phyloP scores from a whole-genome alignment of 2,888 invertebrate species.

The Drosophila cognata region DNA sequence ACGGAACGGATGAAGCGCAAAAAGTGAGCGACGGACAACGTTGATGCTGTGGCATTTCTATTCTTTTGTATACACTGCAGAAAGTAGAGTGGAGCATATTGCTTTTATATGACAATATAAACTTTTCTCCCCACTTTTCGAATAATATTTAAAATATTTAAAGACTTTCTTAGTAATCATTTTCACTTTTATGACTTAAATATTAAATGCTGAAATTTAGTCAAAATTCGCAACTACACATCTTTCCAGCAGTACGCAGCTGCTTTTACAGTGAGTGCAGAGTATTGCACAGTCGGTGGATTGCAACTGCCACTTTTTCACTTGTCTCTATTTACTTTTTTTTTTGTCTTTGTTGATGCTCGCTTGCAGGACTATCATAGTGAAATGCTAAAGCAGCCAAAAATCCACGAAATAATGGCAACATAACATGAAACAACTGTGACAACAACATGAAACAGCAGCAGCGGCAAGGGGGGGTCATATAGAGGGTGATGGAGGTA shows the following conservation, averaged over 20 bases:
- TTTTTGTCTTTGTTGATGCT: constrained; percentile 3
- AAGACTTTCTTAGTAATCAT: background rate
- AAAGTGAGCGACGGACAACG: constrained; percentile 12
- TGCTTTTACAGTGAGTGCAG: background rate
- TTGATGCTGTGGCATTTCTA: constrained; percentile 48
- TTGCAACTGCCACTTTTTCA: background rate
- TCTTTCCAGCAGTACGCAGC: background rate
- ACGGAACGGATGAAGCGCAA: background rate
- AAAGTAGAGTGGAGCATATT: background rate
- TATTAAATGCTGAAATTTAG: background rate
- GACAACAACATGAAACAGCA: constrained; percentile 62
- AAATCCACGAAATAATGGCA: constrained; percentile 81
- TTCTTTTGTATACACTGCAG: constrained; percentile 6
- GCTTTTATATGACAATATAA: background rate
- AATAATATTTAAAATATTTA: background rate
- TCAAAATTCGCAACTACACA: accelerated
- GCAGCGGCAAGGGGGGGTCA: background rate
- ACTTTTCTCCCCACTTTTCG: background rate
- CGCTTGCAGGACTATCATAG: constrained; percentile 75
- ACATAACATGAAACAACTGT: constrained; percentile 81
- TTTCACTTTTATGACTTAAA: background rate
- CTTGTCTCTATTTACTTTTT: constrained; percentile 6
- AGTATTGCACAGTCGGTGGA: background rate
- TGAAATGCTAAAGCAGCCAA: constrained; percentile 82
- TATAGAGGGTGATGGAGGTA: background rate